Evolutionary conservation across 2,797 vertebrate species (phyloP).

Genomic region (Notolepis coatsorum): DNA sequence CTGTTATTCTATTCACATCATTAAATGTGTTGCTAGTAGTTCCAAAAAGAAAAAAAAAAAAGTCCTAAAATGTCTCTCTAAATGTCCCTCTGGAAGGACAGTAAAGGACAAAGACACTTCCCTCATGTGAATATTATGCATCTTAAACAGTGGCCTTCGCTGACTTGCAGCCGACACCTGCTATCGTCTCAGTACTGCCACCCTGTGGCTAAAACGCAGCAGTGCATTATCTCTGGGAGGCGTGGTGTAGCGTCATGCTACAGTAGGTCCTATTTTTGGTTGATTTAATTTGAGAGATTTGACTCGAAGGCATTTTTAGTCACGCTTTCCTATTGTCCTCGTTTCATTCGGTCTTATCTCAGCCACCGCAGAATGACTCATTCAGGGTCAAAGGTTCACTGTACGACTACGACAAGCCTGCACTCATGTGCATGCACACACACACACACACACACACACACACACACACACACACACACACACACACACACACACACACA

Average conservation of each 20-base stretch:
- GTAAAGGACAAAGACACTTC: too few species aligned
- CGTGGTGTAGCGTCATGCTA: background rate
- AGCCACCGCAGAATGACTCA: background rate
- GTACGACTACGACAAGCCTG: too few species aligned
- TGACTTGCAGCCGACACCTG: background rate
- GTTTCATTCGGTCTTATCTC: background rate
- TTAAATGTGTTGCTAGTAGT: too few species aligned
- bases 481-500: background rate
- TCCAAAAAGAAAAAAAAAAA: too few species aligned
- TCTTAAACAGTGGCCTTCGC: background rate
- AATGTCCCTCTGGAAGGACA: too few species aligned
- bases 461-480: background rate
- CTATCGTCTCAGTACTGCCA: slow-evolving; percentile 40
- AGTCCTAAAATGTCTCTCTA: too few species aligned
- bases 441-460: too few species aligned
- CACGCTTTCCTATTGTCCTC: slow-evolving; percentile 3
- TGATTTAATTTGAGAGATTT: background rate
- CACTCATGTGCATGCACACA: too few species aligned
- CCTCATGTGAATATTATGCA: slow-evolving; percentile 49
- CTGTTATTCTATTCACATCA: too few species aligned
- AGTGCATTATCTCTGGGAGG: slow-evolving; percentile 13
- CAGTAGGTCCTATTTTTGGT: background rate
- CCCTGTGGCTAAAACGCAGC: slow-evolving; percentile 26
- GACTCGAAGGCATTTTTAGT: slow-evolving; percentile 32
- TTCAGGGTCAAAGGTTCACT: background rate